Percentiles rank a stretch among this genome's conserved stretches.
Evolutionary conservation across 1,140 invertebrate species (phyloP).

Genomic region (Ditylenchus dipsaci): DNA sequence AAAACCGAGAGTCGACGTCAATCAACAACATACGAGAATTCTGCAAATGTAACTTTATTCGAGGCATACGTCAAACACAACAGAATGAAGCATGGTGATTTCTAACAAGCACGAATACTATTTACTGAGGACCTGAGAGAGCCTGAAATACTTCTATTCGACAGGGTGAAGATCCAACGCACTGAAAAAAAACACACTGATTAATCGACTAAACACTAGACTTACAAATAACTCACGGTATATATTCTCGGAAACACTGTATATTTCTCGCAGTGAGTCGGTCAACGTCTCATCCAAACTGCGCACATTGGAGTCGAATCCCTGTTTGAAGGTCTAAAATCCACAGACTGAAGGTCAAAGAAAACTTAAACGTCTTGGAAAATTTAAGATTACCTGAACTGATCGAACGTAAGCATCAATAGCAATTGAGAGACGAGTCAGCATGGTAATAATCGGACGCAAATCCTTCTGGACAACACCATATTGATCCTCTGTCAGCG

Average conservation of each 20-base stretch:
- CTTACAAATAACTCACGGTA: too few species aligned
- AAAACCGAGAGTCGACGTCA: too few species aligned
- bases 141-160: constrained; percentile 15
- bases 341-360: not conserved
- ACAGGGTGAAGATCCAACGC: constrained; percentile 18
- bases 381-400: constrained; percentile 4
- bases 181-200: not conserved
- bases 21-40: too few species aligned
- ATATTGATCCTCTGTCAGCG: constrained; percentile 15
- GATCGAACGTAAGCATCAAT: constrained; percentile 24
- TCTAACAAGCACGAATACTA: too few species aligned
- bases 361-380: not conserved
- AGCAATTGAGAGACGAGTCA: constrained; percentile 25
- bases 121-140: too few species aligned
- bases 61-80: too few species aligned
- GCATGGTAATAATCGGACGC: not conserved
- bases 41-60: too few species aligned
- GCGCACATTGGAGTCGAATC: constrained; percentile 1
- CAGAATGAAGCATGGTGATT: too few species aligned
- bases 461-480: constrained; percentile 27
- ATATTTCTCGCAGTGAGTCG: constrained; percentile 7
- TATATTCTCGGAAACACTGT: not conserved
- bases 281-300: constrained; percentile 21
- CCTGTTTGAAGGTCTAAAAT: constrained; percentile 11
- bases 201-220: not conserved